Base-by-base conservation (phyloP, 2,797 vertebrate genomes). In the Synanceia verrucosa region DNA sequence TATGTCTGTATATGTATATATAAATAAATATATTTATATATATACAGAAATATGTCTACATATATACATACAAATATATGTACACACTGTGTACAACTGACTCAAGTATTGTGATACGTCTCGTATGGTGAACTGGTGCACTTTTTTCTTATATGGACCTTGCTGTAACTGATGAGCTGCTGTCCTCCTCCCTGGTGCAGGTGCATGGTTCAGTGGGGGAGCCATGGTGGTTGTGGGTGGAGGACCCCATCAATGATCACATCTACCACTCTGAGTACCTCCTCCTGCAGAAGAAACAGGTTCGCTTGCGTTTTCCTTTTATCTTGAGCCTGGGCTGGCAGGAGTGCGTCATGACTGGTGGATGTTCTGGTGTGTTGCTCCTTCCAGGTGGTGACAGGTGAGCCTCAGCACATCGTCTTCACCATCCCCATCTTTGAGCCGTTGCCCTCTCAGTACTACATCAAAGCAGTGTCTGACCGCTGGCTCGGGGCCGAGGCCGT, bases 141-240 rank as follows among this genome's bases (percentile, higher is more conserved):
- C n/a, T n/a, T n/a, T n/a, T n/a, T n/a, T n/a, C n/a, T n/a, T n/a
- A n/a, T n/a, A n/a, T n/a, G n/a, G n/a, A n/a, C n/a, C n/a, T 39
- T 39, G 37, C 37, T 39, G 37, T 39, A 16, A 39, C 37, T 39
- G 37, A 0, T 26, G 9, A 2, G 5, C 2, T 14, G 4, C 78
- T 84, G 0, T 33, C 39, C 14, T 28, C 24, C 29, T 63, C 10
- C 3, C 0, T 72, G 37, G 0, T 59, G 43, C 70, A 92, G 91
- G 90, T 91, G 29, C 97, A 99, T 5, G 97, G 98, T 29, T 96
- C 94, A 21, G 96, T 97, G 53, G 96, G 96, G 21, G 98, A 99
- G 84, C 97, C 98, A 0, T 99, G 97, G 98, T 99, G 98, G 98
- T 91, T 99, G 79, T 99, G 98, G 98, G 98, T 99, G 60, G 98